Base-by-base conservation (phyloP, 2,888 invertebrate species). In the Zaprionus lineosus region DNA sequence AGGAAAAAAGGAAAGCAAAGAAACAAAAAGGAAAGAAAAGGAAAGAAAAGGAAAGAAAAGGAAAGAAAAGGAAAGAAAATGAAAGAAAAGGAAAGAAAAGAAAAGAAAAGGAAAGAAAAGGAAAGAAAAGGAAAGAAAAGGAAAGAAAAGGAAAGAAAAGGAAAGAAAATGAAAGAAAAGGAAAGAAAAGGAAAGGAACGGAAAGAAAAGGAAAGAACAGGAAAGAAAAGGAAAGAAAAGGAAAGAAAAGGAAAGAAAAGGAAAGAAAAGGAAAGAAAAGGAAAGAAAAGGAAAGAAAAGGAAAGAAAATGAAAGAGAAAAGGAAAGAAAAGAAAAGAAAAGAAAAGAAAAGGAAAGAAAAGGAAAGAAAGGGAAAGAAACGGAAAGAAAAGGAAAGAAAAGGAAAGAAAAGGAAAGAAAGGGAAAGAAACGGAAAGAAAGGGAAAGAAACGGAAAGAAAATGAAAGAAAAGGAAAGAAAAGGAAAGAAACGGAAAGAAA, bases 331-430 rank as follows among this genome's bases (percentile, higher is more conserved):
- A 18, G 3, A 24, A 31, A 7, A n/a, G 15, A 7, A 12, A 21
- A 40, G 53, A 70, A 60, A 48, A 68, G 29, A 41, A 46, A 31
- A 58, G 11, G 26, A 7, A n/a, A 41, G 36, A n/a, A 14, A 40
- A 14, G 8, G 26, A 33, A 41, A 47, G 8, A 11, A n/a, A 36
- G 26, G 1, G 9, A 15, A 39, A n/a, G 15, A 26, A 37, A 37
- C n/a, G 11, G 15, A 31, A 21, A 16, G 6, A 26, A 19, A 16
- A 18, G 3, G 18, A 31, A 7, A n/a, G 15, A 7, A 12, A 21
- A 40, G 53, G 64, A 60, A 48, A 68, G 29, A 41, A 46, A 31
- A 58, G 11, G 26, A 7, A n/a, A 41, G 36, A n/a, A 14, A 40
- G 19, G 8, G 26, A 33, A 41, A 47, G 2, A 11, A 11, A n/a